A percentile compares a stretch with the other conserved stretches of the same genome.
phyloP scores from a whole-genome alignment of 2,888 invertebrate genomes.

The Pherbina coryleti region DNA sequence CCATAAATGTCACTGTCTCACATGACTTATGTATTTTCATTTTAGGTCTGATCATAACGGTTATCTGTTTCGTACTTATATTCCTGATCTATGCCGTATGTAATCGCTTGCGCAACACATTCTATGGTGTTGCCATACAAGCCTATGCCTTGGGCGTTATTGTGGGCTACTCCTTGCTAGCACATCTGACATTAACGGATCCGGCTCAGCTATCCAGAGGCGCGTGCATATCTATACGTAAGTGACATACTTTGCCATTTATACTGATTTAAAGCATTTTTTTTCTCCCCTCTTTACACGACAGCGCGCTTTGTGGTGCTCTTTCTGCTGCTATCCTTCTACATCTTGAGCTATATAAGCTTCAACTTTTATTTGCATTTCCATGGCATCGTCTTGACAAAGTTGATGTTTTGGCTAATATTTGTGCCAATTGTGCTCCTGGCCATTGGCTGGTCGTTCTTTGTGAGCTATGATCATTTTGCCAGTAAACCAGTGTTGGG shows the following conservation, averaged over 20 bases:
- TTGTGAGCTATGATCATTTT: conserved; percentile 55
- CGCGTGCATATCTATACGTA: conserved; percentile 58
- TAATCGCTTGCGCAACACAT: conserved; percentile 62
- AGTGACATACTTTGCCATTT: conserved; percentile 41
- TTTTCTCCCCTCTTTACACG: too few species aligned
- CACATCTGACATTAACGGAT: conserved; percentile 59
- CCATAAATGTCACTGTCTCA: too few species aligned
- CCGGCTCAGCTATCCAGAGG: conserved; percentile 56
- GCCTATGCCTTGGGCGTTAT: conserved; percentile 59
- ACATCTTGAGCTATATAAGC: conserved; percentile 59
- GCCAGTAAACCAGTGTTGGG: conserved; percentile 72
- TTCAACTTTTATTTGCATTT: conserved; percentile 62
- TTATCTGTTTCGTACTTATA: conserved; percentile 62
- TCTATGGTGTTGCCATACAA: conserved; percentile 62
- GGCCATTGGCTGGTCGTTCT: conserved; percentile 59
- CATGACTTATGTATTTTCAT: not conserved
- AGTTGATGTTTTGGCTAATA: conserved; percentile 62
- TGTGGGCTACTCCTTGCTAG: conserved; percentile 60
- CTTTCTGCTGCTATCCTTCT: conserved; percentile 59
- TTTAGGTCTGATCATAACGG: conserved; percentile 59
- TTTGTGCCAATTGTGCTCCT: conserved; percentile 59
- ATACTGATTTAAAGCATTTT: too few species aligned
- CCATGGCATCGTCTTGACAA: conserved; percentile 60
- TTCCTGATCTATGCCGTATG: conserved; percentile 58
- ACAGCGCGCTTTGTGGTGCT: conserved; percentile 57